phyloP scores from a whole-genome alignment of 2,888 invertebrate species.

The Tromatobia lineatoria region DNA sequence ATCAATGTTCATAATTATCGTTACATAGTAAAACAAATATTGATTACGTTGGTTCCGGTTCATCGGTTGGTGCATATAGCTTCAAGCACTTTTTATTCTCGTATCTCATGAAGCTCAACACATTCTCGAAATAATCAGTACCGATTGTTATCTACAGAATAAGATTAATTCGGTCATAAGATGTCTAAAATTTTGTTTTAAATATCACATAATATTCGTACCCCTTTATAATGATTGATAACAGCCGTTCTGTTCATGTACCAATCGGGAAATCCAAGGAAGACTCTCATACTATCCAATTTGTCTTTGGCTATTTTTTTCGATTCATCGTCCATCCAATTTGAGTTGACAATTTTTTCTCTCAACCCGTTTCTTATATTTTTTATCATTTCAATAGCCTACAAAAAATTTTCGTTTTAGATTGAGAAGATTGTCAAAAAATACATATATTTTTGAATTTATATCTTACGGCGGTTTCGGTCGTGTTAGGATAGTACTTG shows the following conservation, averaged over 20 bases:
- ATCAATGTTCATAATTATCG: not conserved
- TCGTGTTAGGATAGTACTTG: slow-evolving; percentile 59
- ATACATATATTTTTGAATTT: not conserved
- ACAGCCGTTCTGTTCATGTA: slow-evolving; percentile 86
- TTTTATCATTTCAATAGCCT: slow-evolving; percentile 86
- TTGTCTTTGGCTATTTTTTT: slow-evolving; percentile 86
- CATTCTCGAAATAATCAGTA: slow-evolving; percentile 56
- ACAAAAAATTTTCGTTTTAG: not conserved
- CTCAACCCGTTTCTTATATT: slow-evolving; percentile 86
- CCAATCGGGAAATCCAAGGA: slow-evolving; percentile 88
- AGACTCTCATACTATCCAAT: slow-evolving; percentile 85
- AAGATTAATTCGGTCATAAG: slow-evolving; percentile 66
- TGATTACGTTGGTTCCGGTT: slow-evolving; percentile 6
- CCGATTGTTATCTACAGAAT: slow-evolving; percentile 53
- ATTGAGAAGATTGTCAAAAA: not conserved
- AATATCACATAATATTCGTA: slow-evolving; percentile 74
- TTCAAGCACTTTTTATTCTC: slow-evolving; percentile 28
- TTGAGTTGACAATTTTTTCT: slow-evolving; percentile 85
- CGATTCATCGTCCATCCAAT: slow-evolving; percentile 88
- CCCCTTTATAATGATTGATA: slow-evolving; percentile 86
- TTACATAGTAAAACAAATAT: slow-evolving; percentile 38
- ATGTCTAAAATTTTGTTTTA: slow-evolving; percentile 83
- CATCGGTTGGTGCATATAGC: not conserved
- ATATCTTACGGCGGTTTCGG: slow-evolving; percentile 51
- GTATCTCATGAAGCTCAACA: slow-evolving; percentile 51